Percentiles rank a stretch among this genome's conserved stretches.
Evolutionary conservation across 2,888 invertebrate genomes (phyloP).

Genomic region (Sympetrum striolatum): DNA sequence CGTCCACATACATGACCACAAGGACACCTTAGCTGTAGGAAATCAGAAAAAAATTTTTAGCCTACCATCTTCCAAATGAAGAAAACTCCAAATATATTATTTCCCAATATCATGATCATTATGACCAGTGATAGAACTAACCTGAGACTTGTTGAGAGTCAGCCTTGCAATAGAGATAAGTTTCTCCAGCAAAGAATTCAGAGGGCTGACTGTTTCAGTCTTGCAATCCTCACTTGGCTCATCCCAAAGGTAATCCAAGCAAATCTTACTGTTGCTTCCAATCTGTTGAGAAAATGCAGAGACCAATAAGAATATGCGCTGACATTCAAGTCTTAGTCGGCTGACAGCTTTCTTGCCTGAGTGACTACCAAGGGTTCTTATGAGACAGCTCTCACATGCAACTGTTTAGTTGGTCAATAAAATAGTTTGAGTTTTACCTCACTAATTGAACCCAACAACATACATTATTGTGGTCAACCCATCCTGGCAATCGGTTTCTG

Average conservation of each 20-base stretch:
- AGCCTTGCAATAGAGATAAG: conserved; percentile 65
- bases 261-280: conserved; percentile 75
- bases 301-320: too few species aligned
- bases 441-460: too few species aligned
- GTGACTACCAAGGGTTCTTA: too few species aligned
- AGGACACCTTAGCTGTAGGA: conserved; percentile 54
- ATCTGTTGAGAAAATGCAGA: conserved; percentile 62
- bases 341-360: too few species aligned
- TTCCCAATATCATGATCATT: too few species aligned
- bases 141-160: conserved; percentile 57
- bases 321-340: too few species aligned
- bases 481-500: too few species aligned
- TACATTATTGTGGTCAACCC: too few species aligned
- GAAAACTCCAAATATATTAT: too few species aligned
- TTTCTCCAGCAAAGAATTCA: conserved; percentile 62
- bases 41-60: not conserved
- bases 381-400: too few species aligned
- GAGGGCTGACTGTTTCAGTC: conserved; percentile 48
- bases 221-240: conserved; percentile 55
- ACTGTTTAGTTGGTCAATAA: too few species aligned
- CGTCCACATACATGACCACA: conserved; percentile 66
- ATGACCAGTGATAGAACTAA: conserved; percentile 51
- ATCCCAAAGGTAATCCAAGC: conserved; percentile 83
- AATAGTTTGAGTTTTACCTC: too few species aligned
- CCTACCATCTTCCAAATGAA: not conserved